Evolutionary conservation across 2,888 invertebrate species (phyloP).

Genomic region (Limnephilus marmoratus): DNA sequence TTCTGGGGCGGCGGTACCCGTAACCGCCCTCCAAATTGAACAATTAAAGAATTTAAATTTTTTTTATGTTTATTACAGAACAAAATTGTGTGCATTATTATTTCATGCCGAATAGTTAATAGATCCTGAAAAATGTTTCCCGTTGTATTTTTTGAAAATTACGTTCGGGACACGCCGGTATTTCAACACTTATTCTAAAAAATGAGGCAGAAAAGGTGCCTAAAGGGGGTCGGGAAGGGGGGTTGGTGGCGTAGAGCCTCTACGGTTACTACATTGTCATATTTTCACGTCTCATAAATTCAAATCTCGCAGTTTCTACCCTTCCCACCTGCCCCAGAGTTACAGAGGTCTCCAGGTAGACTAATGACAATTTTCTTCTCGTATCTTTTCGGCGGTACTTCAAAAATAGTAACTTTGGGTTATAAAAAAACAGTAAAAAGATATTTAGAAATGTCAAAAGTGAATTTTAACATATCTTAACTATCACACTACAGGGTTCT

Average conservation of each 20-base stretch:
- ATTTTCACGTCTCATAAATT: slow-evolving; percentile 2
- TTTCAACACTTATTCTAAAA: not conserved
- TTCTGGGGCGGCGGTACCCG: too few relatives aligned
- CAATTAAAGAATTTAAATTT: too few relatives aligned
- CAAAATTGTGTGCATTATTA: not conserved
- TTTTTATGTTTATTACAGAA: not conserved
- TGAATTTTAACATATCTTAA: not conserved
- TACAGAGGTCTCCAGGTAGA: not conserved
- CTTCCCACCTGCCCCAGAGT: not conserved
- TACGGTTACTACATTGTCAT: not conserved
- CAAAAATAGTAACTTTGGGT: not conserved
- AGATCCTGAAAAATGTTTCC: not conserved
- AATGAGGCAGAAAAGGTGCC: not conserved
- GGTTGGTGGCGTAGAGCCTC: not conserved
- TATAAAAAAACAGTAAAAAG: not conserved
- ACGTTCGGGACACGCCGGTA: not conserved
- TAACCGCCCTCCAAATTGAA: too few relatives aligned
- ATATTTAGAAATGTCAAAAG: not conserved
- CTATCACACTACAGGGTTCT: not conserved
- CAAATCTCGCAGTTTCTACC: not conserved
- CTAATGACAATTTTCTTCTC: not conserved
- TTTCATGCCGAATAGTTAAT: not conserved
- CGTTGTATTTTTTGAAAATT: not conserved
- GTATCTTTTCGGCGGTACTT: not conserved
- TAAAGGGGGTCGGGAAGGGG: not conserved